These are phyloP conservation scores for Ophioninae sp. DNA, from an alignment of 2,888 invertebrate species.

Conservation along the genomic window DNA sequence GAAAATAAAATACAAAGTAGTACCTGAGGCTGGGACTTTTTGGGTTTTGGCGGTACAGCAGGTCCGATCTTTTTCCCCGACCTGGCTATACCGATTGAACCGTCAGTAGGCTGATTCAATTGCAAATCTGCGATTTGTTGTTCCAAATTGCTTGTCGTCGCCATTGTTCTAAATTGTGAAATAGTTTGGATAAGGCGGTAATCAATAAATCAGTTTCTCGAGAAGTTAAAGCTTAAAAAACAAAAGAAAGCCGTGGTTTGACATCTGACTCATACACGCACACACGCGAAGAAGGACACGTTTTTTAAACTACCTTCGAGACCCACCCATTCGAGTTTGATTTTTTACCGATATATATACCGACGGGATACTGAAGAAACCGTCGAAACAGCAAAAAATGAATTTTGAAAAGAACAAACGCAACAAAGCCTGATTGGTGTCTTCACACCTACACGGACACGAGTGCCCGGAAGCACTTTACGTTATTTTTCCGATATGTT, in stretches of 20 bases:
- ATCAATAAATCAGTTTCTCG: neutral
- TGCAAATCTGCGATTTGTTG: constrained; percentile 88
- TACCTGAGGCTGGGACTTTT: constrained; percentile 84
- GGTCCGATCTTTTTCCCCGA: constrained; percentile 87
- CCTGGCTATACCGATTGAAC: constrained; percentile 76
- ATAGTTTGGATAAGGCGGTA: neutral
- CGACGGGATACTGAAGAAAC: too few relatives aligned
- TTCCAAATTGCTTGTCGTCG: constrained; percentile 85
- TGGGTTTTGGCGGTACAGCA: constrained; percentile 90
- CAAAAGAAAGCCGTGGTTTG: neutral
- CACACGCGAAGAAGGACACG: neutral
- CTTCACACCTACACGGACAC: neutral
- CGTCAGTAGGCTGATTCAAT: constrained; percentile 82
- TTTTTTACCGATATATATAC: neutral
- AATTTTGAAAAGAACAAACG: neutral
- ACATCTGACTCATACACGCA: neutral
- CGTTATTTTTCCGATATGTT: too few relatives aligned
- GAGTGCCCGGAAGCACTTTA: too few relatives aligned
- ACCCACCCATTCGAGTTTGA: neutral
- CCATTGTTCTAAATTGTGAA: constrained; percentile 69
- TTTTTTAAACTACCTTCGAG: neutral
- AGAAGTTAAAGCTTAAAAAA: neutral
- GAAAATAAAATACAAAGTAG: neutral
- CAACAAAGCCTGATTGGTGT: neutral
- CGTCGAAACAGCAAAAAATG: neutral